Evolutionary conservation across 1,140 invertebrate species (phyloP), one percentile per base, ranked within the genome.

Genomic region (Aphidius ervi): DNA sequence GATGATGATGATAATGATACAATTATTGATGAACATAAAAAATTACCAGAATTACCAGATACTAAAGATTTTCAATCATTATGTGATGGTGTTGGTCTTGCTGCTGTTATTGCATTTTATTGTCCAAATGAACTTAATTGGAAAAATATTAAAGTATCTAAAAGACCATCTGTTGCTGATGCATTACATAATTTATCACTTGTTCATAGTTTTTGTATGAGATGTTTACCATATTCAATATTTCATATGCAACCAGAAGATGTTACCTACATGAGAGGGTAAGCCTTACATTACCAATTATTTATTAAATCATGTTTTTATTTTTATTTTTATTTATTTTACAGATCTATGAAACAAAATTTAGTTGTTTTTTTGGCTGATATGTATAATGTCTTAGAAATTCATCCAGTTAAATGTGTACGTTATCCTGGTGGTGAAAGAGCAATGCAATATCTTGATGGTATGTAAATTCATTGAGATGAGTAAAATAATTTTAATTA

Each of bases 171-270:
- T 9, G 84, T 93, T 47, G 87, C 89, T 61, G 95, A 98, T 78
- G 97, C 94, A 58, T 85, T 98, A 63, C 92, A 96, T 81, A 99
- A 99, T 82, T 86, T 99, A 39, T 87, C 90, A 67, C 82, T 97
- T 66, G 88, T 98, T 48, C 86, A 92, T 71, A 86, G 88, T 67
- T 98, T 98, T 81, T 98, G 94, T 75, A 79, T 85, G 65, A 84
- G 86, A 75, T 85, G 86, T 75, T 84, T 98, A 72, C 93, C 94
- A 63, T 88, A 89, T 77, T 88, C 92, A 70, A 89, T 94, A 72
- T 97, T 97, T 82, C 95, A 98, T 75, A 92, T 98, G 84, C 88
- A 89, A 74, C 92, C 94, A 46, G 95, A 98, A 77, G 97, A 99
- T 77, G 87, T 99, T 54, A 91, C 97, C 39, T 98, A 97, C 74